Evolutionary conservation across 2,888 invertebrate species (phyloP), one percentile per base, ranked within the genome.

Genomic region (Onthophagus sagittarius): DNA sequence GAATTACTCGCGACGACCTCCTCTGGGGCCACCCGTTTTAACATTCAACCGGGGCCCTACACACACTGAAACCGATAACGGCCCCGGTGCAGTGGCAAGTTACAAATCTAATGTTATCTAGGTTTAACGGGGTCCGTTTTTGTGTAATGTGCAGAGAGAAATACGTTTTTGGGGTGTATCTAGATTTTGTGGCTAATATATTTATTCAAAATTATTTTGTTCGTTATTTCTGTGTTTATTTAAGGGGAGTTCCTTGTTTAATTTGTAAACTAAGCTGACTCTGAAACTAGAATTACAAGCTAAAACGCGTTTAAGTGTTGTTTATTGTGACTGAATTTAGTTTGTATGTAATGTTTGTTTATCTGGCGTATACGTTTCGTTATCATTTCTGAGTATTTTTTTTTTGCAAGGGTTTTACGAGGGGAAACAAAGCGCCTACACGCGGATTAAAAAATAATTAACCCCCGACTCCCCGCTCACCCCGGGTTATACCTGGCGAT

Each of bases 1-100:
- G 76, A 77, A 77, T 77, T 77, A 76, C 39, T 53, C 39, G 39
- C 39, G 39, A 53, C 39, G 23, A 23, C 23, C 23, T 23, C 3
- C 39, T 53, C 11, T 7, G 39, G 9, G 11, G 7, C 11, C 9
- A 7, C 39, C 39, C 39, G 39, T 53, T 53, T 53, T 53, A 53
- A 11, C 11, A 53, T 53, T 53, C 39, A 53, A 53, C 39, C 39
- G 39, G 5, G 1, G 23, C 23, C 23, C 23, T 23, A 23, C 23
- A 23, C 23, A 23, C 23, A 11, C 39, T 9, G 39, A 9, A 53
- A 53, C 39, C 39, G 39, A 53, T 53, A 53, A 53, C 39, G 39
- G 1, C 39, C 2, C 39, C 4, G 39, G 1, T 53, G 23, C 39
- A 53, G 39, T 53, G 7, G 11, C 5, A 1, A 53, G 39, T 53